A percentile compares a stretch with the other conserved stretches of the same genome.
Conservation (phyloP, 2,888 invertebrate species). For the Polydrusus cervinus region DNA sequence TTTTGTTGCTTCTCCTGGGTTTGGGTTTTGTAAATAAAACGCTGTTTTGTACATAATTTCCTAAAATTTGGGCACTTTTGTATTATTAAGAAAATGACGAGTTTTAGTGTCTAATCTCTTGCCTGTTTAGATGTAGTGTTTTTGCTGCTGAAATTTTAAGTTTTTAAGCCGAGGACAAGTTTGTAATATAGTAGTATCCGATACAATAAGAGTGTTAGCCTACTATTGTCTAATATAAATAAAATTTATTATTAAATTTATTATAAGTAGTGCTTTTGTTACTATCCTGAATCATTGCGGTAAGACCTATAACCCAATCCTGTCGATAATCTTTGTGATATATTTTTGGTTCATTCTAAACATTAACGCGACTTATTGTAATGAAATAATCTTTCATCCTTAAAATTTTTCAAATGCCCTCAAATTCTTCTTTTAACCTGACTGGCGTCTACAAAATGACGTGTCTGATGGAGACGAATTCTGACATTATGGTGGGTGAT, state of each 20-base stretch:
- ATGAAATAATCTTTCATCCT: too few species aligned
- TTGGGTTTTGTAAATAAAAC: slow-evolving; percentile 57
- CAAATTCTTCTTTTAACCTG: too few species aligned
- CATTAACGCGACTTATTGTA: too few species aligned
- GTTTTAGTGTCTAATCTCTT: slow-evolving; percentile 60
- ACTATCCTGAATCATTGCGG: slow-evolving; percentile 56
- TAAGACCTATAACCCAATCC: slow-evolving; percentile 57
- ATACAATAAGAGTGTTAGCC: slow-evolving; percentile 65
- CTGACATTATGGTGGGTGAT: too few species aligned
- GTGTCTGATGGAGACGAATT: too few species aligned
- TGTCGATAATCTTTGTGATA: neutral
- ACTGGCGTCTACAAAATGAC: too few species aligned
- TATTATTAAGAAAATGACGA: slow-evolving; percentile 29
- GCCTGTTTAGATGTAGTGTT: slow-evolving; percentile 60
- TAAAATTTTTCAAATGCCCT: too few species aligned
- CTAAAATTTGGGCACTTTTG: slow-evolving; percentile 31
- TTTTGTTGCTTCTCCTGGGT: slow-evolving; percentile 54
- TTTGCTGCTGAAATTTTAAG: slow-evolving; percentile 43
- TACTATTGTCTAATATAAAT: slow-evolving; percentile 67
- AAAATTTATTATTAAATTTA: slow-evolving; percentile 68
- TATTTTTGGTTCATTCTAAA: neutral
- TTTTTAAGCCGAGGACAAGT: slow-evolving; percentile 49
- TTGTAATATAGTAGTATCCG: slow-evolving; percentile 47
- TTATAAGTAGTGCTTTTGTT: slow-evolving; percentile 61
- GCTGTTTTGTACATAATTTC: slow-evolving; percentile 50